Conservation (phyloP, 2,113 vertebrate genomes). For the Chionomys nivalis region DNA sequence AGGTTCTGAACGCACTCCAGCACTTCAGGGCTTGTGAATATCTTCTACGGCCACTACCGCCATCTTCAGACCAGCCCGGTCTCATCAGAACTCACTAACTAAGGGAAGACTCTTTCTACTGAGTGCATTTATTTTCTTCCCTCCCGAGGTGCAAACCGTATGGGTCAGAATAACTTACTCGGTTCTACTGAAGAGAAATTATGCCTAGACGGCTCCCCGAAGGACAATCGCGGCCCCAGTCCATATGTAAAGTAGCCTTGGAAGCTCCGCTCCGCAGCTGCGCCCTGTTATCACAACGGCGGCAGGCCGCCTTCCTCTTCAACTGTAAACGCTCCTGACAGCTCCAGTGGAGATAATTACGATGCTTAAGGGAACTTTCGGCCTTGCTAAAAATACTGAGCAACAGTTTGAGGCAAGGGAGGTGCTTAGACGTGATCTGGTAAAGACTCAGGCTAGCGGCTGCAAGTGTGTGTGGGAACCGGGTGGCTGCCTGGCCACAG, state of each 20-base stretch:
- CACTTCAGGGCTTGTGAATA: too few relatives aligned
- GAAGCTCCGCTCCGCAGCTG: neutral
- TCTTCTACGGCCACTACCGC: neutral
- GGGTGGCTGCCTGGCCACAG: rapidly evolving
- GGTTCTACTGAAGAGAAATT: constrained; percentile 10
- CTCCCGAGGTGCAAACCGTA: neutral
- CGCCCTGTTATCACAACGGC: constrained; percentile 12
- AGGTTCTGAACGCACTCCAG: neutral
- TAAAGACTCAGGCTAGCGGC: neutral
- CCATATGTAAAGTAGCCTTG: rapidly evolving
- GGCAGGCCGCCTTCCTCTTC: neutral
- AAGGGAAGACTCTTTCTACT: neutral
- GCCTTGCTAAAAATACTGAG: constrained; percentile 75
- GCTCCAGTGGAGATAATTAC: constrained; percentile 43
- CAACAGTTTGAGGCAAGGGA: neutral
- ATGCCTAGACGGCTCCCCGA: neutral
- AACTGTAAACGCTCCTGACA: constrained; percentile 63
- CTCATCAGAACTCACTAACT: neutral
- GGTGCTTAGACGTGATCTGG: neutral
- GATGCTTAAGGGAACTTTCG: constrained; percentile 62
- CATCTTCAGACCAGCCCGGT: neutral
- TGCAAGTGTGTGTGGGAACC: neutral
- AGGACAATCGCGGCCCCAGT: neutral
- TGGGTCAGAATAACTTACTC: neutral
- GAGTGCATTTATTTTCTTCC: constrained; percentile 4